A percentile compares a stretch with the other conserved stretches of the same genome.
phyloP scores from a whole-genome alignment of 1,140 invertebrate species.

The Aphis gossypii region DNA sequence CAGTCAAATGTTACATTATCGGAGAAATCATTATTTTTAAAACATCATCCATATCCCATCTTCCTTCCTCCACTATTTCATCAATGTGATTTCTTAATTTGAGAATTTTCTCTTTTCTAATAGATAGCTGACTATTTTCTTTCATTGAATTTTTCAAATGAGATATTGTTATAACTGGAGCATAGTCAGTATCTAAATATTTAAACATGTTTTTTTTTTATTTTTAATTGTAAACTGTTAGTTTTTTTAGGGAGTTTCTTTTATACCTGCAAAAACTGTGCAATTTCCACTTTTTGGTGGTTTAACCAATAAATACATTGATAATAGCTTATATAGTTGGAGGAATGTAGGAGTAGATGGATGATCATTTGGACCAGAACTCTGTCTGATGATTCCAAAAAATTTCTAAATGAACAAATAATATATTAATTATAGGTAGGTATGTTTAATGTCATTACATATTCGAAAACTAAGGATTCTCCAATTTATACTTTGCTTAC shows the following conservation, averaged over 20 bases:
- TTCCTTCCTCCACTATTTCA: neutral
- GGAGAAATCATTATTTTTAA: neutral
- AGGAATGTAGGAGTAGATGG: neutral
- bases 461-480: neutral
- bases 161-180: neutral
- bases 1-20: neutral
- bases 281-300: too few relatives aligned
- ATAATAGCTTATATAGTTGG: neutral
- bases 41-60: neutral
- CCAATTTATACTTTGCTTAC: neutral
- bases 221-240: too few relatives aligned
- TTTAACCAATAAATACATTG: neutral
- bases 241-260: too few relatives aligned
- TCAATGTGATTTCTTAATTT: neutral
- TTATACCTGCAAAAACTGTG: too few relatives aligned
- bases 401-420: constrained; percentile 4
- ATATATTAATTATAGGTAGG: neutral
- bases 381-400: constrained; percentile 5
- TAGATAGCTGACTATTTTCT: neutral
- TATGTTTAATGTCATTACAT: neutral
- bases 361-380: neutral
- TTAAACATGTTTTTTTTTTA: too few relatives aligned
- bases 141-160: constrained; percentile 21
- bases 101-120: neutral
- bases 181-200: neutral